Base-by-base conservation (phyloP, 2,797 vertebrate genomes). In the Myoxocephalus aenaeus region DNA sequence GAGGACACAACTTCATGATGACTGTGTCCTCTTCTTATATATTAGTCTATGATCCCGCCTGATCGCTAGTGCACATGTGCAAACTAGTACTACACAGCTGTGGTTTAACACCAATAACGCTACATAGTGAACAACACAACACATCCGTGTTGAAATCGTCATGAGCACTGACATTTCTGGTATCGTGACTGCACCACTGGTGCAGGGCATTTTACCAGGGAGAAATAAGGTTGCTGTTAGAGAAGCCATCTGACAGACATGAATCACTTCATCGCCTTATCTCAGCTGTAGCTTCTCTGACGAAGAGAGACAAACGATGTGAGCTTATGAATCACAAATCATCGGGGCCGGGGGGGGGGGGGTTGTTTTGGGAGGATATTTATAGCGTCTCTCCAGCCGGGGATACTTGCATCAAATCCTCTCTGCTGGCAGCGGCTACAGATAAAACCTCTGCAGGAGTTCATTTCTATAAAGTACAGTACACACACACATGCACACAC, bases 331-430 rank as follows among this genome's bases (percentile, higher is more conserved):
- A 72, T 58, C 54, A 17, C 63, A 75, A 34, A 38, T 57, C 50
- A 65, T 74, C 51, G 34, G n/a, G 6, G 38, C 59, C 44, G 7
- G 40, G 4, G 50, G 25, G 25, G 25, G 25, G 25, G 25, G 48
- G 20, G 62, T 36, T 69, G 56, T 71, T 80, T 65, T 50, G 25
- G 29, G 51, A 20, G 42, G 54, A 70, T 73, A 80, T 74, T 79
- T 82, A 73, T 61, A 67, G 65, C 44, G 34, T 58, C 40, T 80
- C 53, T 36, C 82, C 17, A 57, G 50, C 50, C n/a, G 6, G 68
- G 61, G 65, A 65, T 56, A 56, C 38, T 72, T 67, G 54, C 54
- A 73, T 70, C 75, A 76, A 72, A 70, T 73, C 50, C 32, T 71
- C 40, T n/a, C 6, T 25, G 48, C 48, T 76, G 56, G 38, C 70